Conservation (phyloP, 2,113 vertebrate species). For the Neopipo cinnamomea region DNA sequence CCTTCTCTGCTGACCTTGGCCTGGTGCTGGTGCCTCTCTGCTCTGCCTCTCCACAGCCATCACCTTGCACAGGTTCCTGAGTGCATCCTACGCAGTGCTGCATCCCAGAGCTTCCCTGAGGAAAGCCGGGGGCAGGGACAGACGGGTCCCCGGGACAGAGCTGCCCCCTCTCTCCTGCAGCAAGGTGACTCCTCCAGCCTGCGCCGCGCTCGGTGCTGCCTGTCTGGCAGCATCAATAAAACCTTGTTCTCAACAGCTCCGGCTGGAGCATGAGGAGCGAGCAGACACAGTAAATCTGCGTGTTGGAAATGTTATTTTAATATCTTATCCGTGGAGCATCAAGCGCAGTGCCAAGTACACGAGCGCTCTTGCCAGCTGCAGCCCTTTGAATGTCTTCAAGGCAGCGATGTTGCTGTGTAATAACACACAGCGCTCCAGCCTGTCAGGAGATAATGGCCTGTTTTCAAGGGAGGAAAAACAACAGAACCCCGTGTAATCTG, state of each 20-base stretch:
- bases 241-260: neutral
- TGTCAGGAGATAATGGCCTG: neutral
- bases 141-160: fast-evolving
- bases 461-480: neutral
- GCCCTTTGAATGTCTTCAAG: neutral
- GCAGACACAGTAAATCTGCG: neutral
- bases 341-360: neutral
- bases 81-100: fast-evolving
- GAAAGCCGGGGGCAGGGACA: neutral
- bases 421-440: neutral
- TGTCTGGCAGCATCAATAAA: neutral
- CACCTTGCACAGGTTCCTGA: neutral
- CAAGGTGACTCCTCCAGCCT: neutral
- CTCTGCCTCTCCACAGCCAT: fast-evolving
- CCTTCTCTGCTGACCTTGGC: neutral
- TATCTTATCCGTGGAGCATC: neutral
- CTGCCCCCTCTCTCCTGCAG: neutral
- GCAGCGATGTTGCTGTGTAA: neutral
- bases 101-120: neutral
- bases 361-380: slow-evolving; percentile 19
- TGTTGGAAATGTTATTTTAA: slow-evolving; percentile 30
- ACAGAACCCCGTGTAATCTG: fast-evolving
- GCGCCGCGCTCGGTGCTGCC: fast-evolving
- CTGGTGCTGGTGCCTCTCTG: fast-evolving
- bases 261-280: neutral